Base-by-base conservation (phyloP, 2,888 invertebrate species). In the Alsophila aescularia region DNA sequence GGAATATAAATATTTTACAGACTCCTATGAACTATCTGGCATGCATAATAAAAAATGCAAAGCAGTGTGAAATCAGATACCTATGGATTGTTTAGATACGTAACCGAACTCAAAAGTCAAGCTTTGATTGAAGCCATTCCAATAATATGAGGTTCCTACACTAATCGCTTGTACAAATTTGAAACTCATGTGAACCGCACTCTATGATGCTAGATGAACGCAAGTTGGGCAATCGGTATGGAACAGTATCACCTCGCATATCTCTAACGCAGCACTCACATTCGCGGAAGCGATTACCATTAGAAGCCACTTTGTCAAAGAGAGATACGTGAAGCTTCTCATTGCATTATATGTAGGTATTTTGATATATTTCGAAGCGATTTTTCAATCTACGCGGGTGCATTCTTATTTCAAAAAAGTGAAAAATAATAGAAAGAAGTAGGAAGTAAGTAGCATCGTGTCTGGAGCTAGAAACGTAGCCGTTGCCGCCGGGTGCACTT, bases 11-110 rank as follows among this genome's bases (percentile, higher is more conserved):
- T 66, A 85, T 83, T 75, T 81, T 85, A 86, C 83, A 86, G 70
- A 81, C 71, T 81, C 89, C 88, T 88, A 87, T 81, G 71, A 79
- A 69, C 89, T 90, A 88, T 79, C 84, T 84, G 77, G 83, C 91
- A 91, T 91, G 91, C 91, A 91, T 82, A 87, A 82, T 85, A 84
- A 83, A 90, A 83, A 89, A 88, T 89, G 91, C 91, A 86, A 91
- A 91, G 91, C 91, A 79, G 89, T 90, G 89, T 83, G 81, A 77
- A 77, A 62, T 81, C 76, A 57, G 57, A 47, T 58, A 79, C 69
- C 79, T 77, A 80, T 74, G 66, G 64, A 77, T 80, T 69, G 64
- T 70, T 77, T 68, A 75, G 65, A 72, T 75, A 77, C 62, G 68
- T 75, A 80, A 82, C 74, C 73, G 78, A 90, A 87, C 77, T 86